Evolutionary conservation across 2,797 vertebrate species (phyloP), one percentile per base, ranked within the genome.

Genomic region (Pangasius macronema): DNA sequence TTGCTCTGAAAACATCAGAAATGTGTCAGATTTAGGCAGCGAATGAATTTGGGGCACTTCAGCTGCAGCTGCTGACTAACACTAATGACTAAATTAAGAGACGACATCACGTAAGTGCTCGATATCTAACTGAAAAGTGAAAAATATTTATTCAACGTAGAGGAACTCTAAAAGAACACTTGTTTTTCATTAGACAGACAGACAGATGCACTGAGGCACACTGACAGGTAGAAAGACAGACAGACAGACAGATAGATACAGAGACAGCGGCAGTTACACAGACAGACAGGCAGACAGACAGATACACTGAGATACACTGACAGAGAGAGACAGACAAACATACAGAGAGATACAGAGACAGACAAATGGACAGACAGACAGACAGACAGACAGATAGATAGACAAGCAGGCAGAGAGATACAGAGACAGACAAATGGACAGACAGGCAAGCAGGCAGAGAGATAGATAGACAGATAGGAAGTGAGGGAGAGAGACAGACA

Each of bases 241-340:
- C n/a, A 65, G 9, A 3, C 11, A 18, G 7, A 27, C 46, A 49
- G 9, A 10, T 49, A 49, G 46, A 49, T 10, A 8, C 46, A 49
- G 46, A 10, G 51, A 53, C 51, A 53, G 51, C 51, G 16, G 51
- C 13, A 51, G 49, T 51, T 51, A 51, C 11, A 2, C 11, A 53
- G 51, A 53, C 49, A 51, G 49, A 51, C 55, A 57, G 20, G 8
- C 16, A 49, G 46, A 10, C 5, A 53, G 53, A 53, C 13, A 59
- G 57, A 7, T 0, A 59, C 5, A 7, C n/a, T n/a, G n/a, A n/a
- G 1, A 55, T 3, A 18, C 1, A 5, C n/a, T n/a, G 16, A 18
- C 13, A 55, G 14, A 61, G 3, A 10, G 8, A 61, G 59, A 8
- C 1, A 61, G 57, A 9, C 1, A 24, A 1, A 61, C 22, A 24